Conservation (phyloP, 2,797 vertebrate genomes). For the Enteromius mattozi region DNA sequence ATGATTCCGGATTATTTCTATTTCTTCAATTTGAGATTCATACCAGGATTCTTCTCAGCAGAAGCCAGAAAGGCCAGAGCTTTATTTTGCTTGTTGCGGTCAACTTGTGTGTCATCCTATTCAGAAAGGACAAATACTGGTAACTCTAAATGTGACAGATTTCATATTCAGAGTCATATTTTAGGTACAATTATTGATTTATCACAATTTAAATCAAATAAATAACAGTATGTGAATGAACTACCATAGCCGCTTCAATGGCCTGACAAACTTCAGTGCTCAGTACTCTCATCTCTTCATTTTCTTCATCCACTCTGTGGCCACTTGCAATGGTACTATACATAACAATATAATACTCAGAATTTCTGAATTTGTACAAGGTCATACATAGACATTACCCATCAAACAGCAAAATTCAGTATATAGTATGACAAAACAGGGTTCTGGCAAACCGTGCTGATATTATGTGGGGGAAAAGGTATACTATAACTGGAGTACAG, state of each 20-base stretch:
- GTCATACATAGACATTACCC: not conserved
- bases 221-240: not conserved
- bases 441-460: not conserved
- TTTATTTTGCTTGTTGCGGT: not conserved
- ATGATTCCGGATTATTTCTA: not conserved
- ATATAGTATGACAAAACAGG: not conserved
- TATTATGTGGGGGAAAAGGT: not conserved
- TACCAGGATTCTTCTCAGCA: constrained; percentile 31
- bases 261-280: not conserved
- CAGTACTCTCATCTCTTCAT: not conserved
- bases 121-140: not conserved
- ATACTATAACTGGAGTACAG: no score
- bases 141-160: not conserved
- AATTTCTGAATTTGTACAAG: not conserved
- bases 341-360: not conserved
- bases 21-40: not conserved
- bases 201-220: not conserved
- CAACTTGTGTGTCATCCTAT: constrained; percentile 20
- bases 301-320: not conserved
- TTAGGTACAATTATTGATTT: not conserved
- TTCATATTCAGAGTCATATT: not conserved
- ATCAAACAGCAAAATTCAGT: not conserved
- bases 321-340: not conserved
- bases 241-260: not conserved
- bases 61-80: not conserved